Evolutionary conservation across 2,888 invertebrate species (phyloP).

Genomic region (Epistrophe grossulariae): DNA sequence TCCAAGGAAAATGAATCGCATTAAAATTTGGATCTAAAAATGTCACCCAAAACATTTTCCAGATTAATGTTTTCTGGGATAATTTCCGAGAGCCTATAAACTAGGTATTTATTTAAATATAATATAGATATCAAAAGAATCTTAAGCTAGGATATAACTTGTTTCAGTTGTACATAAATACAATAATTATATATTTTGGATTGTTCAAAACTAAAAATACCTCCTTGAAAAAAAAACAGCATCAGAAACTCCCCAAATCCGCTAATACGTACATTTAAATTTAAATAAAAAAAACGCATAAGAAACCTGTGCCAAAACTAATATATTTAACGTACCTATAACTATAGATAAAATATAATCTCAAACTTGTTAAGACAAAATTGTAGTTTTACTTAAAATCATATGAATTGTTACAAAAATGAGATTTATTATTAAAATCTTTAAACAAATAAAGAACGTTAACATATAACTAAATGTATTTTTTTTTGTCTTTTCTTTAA

Average conservation of each 20-base stretch:
- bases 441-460: constrained; percentile 25
- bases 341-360: constrained; percentile 49
- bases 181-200: neutral
- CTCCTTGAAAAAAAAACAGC: neutral
- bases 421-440: constrained; percentile 35
- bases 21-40: too few relatives aligned
- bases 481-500: constrained; percentile 32
- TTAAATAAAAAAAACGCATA: neutral
- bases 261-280: constrained; percentile 23
- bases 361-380: constrained; percentile 53
- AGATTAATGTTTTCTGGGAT: too few relatives aligned
- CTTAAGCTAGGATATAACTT: neutral
- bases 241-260: constrained; percentile 2
- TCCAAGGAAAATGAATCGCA: too few relatives aligned
- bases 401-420: constrained; percentile 50
- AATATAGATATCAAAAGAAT: neutral
- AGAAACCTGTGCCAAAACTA: constrained; percentile 29
- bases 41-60: too few relatives aligned
- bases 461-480: constrained; percentile 9
- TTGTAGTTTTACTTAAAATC: constrained; percentile 53
- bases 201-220: neutral
- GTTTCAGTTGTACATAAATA: neutral
- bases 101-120: neutral
- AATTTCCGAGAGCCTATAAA: neutral
- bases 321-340: constrained; percentile 38